Evolutionary conservation across 2,888 invertebrate genomes (phyloP).

Genomic region (Pristionchus exspectatus): DNA sequence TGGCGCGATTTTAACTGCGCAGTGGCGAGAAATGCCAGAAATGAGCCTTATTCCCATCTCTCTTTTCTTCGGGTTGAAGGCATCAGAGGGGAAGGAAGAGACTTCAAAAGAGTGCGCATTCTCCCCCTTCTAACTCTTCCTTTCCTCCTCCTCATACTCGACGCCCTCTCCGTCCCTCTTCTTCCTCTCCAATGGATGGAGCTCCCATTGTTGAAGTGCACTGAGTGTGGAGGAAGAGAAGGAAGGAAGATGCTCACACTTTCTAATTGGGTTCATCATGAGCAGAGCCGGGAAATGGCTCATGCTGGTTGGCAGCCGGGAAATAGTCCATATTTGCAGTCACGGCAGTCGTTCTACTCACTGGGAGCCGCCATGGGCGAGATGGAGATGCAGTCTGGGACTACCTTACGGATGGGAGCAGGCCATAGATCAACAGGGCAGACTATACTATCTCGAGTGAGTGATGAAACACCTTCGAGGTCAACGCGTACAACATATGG

Average conservation of each 20-base stretch:
- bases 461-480: slow-evolving; percentile 78
- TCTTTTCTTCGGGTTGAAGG: background rate
- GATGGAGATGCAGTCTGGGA: slow-evolving; percentile 85
- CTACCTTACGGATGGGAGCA: slow-evolving; percentile 94
- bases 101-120: slow-evolving; percentile 41
- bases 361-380: slow-evolving; percentile 92
- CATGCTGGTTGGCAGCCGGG: background rate
- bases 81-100: slow-evolving; percentile 14
- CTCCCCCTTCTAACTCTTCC: background rate
- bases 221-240: background rate
- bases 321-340: slow-evolving; percentile 58
- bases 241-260: background rate
- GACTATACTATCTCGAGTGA: slow-evolving; percentile 94
- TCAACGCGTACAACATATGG: background rate
- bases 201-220: slow-evolving; percentile 38
- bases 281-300: background rate
- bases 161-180: background rate
- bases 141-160: background rate
- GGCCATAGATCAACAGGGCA: slow-evolving; percentile 88
- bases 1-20: background rate
- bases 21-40: background rate
- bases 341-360: slow-evolving; percentile 69
- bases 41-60: background rate
- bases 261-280: slow-evolving; percentile 46
- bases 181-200: background rate